Evolutionary conservation across 2,888 invertebrate genomes (phyloP).

Genomic region (Desoria tigrina): DNA sequence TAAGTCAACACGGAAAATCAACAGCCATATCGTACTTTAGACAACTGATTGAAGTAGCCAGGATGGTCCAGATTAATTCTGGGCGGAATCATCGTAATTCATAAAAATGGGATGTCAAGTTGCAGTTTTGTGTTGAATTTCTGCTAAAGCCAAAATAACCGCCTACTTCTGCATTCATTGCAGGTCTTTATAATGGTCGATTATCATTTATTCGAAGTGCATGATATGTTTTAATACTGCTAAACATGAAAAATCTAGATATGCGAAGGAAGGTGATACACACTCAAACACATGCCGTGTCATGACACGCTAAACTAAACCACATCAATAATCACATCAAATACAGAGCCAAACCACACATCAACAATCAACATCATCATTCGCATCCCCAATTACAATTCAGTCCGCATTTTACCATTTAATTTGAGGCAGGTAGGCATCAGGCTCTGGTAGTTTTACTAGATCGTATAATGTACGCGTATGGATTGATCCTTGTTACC

Average conservation of each 20-base stretch:
- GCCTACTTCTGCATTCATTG: no score
- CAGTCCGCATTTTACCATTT: slow-evolving; percentile 15
- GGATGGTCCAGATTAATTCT: no score
- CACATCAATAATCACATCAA: slow-evolving; percentile 20
- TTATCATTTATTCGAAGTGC: slow-evolving; percentile 15
- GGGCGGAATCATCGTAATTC: no score
- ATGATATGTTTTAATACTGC: slow-evolving; percentile 18
- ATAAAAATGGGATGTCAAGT: no score
- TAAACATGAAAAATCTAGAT: slow-evolving; percentile 10
- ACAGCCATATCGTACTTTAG: no score
- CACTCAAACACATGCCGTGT: slow-evolving; percentile 6
- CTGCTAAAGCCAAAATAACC: no score
- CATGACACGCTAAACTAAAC: slow-evolving; percentile 9
- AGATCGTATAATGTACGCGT: background rate
- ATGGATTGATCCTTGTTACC: background rate
- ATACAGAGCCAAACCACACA: slow-evolving; percentile 13
- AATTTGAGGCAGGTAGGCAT: slow-evolving; percentile 15
- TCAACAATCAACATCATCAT: slow-evolving; percentile 4
- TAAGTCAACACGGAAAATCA: no score
- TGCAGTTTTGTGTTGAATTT: no score
- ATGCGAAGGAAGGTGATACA: slow-evolving; percentile 1
- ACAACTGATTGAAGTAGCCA: no score
- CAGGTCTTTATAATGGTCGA: slow-evolving; percentile 12
- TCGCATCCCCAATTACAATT: slow-evolving; percentile 3
- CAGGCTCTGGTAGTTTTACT: background rate